Evolutionary conservation across 2,888 invertebrate species (phyloP).

Genomic region (Ormyrus pomaceus): DNA sequence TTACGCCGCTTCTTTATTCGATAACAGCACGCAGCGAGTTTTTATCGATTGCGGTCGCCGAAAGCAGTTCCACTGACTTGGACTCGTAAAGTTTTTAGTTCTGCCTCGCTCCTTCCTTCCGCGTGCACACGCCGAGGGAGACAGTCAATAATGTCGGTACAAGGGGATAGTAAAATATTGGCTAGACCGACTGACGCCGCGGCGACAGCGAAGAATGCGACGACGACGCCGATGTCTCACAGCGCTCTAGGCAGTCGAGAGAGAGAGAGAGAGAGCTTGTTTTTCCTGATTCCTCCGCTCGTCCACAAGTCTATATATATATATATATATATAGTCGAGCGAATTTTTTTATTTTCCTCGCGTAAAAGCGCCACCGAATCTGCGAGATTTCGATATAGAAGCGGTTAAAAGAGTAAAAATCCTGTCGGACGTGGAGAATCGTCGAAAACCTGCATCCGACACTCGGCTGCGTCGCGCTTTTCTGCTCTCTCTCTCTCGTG

Average conservation of each 20-base stretch:
- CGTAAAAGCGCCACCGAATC: too few species aligned
- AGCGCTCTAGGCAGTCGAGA: constrained; percentile 17
- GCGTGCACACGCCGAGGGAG: constrained; percentile 6
- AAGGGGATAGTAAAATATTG: constrained; percentile 71
- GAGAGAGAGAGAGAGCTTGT: not conserved
- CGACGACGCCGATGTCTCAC: constrained; percentile 33
- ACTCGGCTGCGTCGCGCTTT: too few species aligned
- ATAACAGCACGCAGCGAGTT: not conserved
- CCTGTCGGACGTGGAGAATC: too few species aligned
- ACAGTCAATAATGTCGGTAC: constrained; percentile 33
- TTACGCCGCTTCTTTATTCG: not conserved
- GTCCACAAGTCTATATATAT: too few species aligned
- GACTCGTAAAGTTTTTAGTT: constrained; percentile 36
- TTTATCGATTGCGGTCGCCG: constrained; percentile 34
- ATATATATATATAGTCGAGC: too few species aligned
- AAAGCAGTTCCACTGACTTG: constrained; percentile 12
- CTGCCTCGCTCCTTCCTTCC: constrained; percentile 34
- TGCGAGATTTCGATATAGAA: too few species aligned
- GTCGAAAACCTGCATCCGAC: too few species aligned
- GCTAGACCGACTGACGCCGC: constrained; percentile 71
- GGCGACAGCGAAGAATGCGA: constrained; percentile 20
- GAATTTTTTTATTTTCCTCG: too few species aligned
- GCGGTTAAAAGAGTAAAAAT: too few species aligned
- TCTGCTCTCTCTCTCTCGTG: too few species aligned
- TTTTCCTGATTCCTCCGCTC: constrained; percentile 23